Evolutionary conservation across 37 sponge, comb jelly and placozoan genomes (phyloP).

Genomic region (Crambe crambe): DNA sequence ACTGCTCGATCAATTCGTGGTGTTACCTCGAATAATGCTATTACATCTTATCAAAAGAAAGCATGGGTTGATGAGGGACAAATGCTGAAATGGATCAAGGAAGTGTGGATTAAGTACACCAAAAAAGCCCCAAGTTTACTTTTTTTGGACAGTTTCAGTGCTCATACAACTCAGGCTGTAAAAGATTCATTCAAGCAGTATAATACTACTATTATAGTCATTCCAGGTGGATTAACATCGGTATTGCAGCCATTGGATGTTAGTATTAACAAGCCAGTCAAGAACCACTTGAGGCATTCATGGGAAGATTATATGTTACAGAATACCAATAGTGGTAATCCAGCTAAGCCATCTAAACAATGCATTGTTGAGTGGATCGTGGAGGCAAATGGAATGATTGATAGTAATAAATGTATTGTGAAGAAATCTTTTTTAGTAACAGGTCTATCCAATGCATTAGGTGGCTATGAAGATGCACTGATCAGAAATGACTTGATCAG

Average conservation of each 20-base stretch:
- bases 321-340: background rate
- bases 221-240: slow-evolving; percentile 18
- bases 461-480: background rate
- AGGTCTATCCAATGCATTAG: too few species aligned
- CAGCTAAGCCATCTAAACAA: background rate
- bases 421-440: too few species aligned
- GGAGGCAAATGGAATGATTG: too few species aligned
- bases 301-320: background rate
- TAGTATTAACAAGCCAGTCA: slow-evolving; percentile 4
- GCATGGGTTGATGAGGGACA: too few species aligned
- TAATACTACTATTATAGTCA: background rate
- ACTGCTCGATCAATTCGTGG: background rate
- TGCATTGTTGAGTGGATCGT: background rate
- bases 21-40: background rate
- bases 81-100: slow-evolving; percentile 1
- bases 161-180: slow-evolving; percentile 6
- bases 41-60: too few species aligned
- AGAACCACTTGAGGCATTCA: background rate
- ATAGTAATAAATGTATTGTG: too few species aligned
- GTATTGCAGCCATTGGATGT: slow-evolving; percentile 16
- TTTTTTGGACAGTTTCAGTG: slow-evolving; percentile 17
- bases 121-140: too few species aligned
- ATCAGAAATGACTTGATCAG: background rate
- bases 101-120: too few species aligned
- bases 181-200: background rate